A percentile compares a stretch with the other conserved stretches of the same genome.
phyloP scores from a whole-genome alignment of 30 jellyfish, hydroid and myxozoan genomes.

The Kudoa iwatai region DNA sequence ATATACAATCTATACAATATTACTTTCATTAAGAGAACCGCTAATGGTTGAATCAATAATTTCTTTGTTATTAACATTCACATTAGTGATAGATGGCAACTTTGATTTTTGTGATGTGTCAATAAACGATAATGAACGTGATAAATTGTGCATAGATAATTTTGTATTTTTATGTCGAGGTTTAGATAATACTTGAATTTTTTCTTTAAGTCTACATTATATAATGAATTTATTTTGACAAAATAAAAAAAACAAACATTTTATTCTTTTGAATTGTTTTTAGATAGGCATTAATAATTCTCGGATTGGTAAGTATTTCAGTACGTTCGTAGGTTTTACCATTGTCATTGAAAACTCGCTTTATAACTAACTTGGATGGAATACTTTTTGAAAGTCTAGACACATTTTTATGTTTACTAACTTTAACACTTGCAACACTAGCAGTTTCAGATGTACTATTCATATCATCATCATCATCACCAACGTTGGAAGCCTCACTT shows the following conservation, averaged over 20 bases:
- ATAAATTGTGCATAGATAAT: conserved; percentile 65
- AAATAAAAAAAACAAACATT: background rate
- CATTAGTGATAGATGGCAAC: conserved; percentile 18
- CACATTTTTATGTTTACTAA: too few species aligned
- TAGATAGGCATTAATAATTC: conserved; percentile 55
- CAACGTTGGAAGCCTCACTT: background rate
- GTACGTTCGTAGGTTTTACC: conserved; percentile 57
- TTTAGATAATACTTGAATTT: conserved; percentile 34
- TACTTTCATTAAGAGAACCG: conserved; percentile 29
- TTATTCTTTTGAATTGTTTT: conserved; percentile 10
- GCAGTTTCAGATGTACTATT: too few species aligned
- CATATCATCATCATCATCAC: background rate
- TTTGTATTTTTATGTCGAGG: conserved; percentile 56
- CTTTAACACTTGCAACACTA: too few species aligned
- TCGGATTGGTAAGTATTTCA: conserved; percentile 52
- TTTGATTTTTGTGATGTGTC: conserved; percentile 50
- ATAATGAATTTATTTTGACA: too few species aligned
- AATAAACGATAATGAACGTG: too few species aligned
- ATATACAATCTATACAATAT: too few species aligned
- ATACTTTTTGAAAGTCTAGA: too few species aligned
- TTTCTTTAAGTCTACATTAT: too few species aligned
- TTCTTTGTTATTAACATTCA: conserved; percentile 17
- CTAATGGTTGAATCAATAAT: conserved; percentile 12
- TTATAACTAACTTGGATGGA: conserved; percentile 17
- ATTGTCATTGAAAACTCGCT: conserved; percentile 46